Base-by-base conservation (phyloP, 2,888 invertebrate genomes). In the Aethes cnicana region DNA sequence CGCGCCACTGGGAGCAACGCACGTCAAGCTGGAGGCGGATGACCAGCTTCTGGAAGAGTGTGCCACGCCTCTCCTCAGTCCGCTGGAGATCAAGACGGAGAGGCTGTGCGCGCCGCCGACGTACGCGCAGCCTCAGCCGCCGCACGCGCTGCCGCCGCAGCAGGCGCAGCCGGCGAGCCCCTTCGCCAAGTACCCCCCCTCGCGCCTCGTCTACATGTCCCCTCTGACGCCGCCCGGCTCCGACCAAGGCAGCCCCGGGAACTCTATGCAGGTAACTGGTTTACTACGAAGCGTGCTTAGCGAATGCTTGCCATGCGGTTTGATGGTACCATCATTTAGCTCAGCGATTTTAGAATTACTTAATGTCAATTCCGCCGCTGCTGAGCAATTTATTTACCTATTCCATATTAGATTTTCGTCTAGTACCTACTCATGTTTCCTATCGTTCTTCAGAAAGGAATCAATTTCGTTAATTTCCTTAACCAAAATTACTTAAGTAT, bases 211-310 rank as follows among this genome's bases (percentile, higher is more conserved):
- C 90, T 96, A 96, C 84, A 95, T 95, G 77, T 94, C 96, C 30
- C 96, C 96, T 30, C 85, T 96, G 68, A 96, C 96, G 61, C 96
- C 96, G 30, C 96, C 96, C 61, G 95, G 94, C 77, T 96, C 96
- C 49, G 96, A 96, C 76, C 96, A 96, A 54, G 96, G 96, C 58
- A 95, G 95, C 65, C 95, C 95, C 7, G 94, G 94, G 57, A 93
- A 93, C 77, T 91, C 93, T 55, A 89, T 93, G 85, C 86, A 91
- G 90, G 91, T 90, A 83, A 77, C 42, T 36, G 25, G 4, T 18
- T 49, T 23, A 41, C 14, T 52, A 43, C 42, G 43, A 21, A 37
- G 53, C 36, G 54, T 58, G 73, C 77, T 71, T 63, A 68, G 85
- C 83, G 83, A 69, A 59, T 56, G 73, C 73, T 75, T 65, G 78